Conservation (phyloP, 2,797 vertebrate genomes). For the Tragopan temminckii region DNA sequence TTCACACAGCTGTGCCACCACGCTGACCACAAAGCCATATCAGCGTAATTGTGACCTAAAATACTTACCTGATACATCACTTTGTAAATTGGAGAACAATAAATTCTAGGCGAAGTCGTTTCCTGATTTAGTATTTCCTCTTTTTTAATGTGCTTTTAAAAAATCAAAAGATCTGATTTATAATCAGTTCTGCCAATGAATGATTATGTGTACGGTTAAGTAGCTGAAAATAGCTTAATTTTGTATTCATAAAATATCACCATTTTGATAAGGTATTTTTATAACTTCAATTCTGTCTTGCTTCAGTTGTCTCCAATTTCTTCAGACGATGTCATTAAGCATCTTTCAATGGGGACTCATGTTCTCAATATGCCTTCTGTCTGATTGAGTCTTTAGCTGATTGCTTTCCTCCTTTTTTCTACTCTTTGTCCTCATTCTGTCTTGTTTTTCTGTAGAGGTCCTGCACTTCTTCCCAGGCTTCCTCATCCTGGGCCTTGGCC, state of each 20-base stretch:
- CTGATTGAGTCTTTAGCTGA: neutral
- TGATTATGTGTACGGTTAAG: neutral
- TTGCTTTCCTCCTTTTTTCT: neutral
- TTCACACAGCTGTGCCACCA: neutral
- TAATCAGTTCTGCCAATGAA: neutral
- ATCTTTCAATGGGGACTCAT: neutral
- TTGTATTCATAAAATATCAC: neutral
- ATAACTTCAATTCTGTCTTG: neutral
- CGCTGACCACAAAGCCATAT: neutral
- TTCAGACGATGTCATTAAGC: neutral
- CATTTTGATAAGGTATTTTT: neutral
- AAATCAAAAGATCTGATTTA: neutral
- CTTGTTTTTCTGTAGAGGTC: neutral
- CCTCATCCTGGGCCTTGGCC: neutral
- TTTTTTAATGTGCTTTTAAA: neutral
- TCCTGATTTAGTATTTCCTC: neutral
- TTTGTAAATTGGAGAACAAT: neutral
- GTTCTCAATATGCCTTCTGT: neutral
- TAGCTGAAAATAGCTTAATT: neutral
- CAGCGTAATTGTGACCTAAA: neutral
- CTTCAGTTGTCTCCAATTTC: neutral
- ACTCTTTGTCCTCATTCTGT: fast-evolving
- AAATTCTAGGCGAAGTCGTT: neutral
- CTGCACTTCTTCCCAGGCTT: neutral
- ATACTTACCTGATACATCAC: fast-evolving